A percentile compares a stretch with the other conserved stretches of the same genome.
Evolutionary conservation across 2,888 invertebrate species (phyloP).

Genomic region (Empis stercorea): DNA sequence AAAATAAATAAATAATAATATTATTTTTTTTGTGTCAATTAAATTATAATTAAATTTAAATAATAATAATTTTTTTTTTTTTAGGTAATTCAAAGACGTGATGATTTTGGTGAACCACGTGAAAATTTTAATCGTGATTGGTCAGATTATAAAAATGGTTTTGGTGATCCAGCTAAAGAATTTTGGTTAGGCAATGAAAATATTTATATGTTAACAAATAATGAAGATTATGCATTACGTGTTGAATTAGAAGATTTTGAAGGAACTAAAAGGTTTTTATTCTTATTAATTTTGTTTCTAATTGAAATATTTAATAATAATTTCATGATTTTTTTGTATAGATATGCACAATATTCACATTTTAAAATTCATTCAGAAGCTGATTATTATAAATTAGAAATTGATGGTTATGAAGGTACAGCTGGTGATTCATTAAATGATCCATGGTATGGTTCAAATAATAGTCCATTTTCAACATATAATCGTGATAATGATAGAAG

Average conservation of each 20-base stretch:
- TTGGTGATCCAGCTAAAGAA: constrained; percentile 79
- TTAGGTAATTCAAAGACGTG: constrained; percentile 79
- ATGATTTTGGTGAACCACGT: constrained; percentile 74
- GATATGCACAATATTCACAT: constrained; percentile 81
- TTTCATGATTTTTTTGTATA: constrained; percentile 32
- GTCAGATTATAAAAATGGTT: constrained; percentile 87
- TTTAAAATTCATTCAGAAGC: constrained; percentile 86
- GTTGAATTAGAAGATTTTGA: constrained; percentile 87
- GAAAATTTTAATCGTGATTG: constrained; percentile 88
- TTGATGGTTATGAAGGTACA: constrained; percentile 83
- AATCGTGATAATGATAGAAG: constrained; percentile 87
- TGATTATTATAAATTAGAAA: constrained; percentile 83
- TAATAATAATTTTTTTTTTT: constrained; percentile 10
- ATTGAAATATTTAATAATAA: not conserved
- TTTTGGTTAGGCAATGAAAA: constrained; percentile 91
- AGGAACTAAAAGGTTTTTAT: constrained; percentile 67
- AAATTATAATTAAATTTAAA: no score
- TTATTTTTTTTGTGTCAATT: no score
- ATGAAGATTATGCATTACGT: constrained; percentile 75
- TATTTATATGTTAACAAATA: constrained; percentile 85
- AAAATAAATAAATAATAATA: no score
- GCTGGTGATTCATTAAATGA: constrained; percentile 86
- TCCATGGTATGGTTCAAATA: constrained; percentile 88
- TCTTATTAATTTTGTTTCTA: no score
- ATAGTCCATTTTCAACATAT: constrained; percentile 86